Evolutionary conservation across 2,113 vertebrate genomes (phyloP).

Genomic region (Antigone vipio): DNA sequence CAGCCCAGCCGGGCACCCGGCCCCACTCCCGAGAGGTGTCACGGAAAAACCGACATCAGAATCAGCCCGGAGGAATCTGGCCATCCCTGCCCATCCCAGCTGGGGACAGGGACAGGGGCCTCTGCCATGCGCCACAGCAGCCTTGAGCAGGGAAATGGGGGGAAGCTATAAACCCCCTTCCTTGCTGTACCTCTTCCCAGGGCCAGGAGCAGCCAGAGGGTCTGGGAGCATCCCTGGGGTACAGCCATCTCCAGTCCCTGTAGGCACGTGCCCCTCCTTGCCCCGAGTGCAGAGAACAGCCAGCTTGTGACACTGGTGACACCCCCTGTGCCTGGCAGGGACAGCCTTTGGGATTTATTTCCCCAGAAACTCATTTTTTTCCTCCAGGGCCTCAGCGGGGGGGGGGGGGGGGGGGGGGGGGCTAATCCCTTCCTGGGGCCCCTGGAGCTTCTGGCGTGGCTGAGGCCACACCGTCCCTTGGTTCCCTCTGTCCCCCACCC

Average conservation of each 20-base stretch:
- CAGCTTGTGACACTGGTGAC: background rate
- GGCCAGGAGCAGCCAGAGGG: background rate
- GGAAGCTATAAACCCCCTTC: background rate
- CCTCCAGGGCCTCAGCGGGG: background rate
- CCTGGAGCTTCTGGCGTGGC: background rate
- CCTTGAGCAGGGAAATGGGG: background rate
- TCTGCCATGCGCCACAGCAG: background rate
- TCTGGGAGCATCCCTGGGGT: background rate
- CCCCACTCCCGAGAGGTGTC: background rate
- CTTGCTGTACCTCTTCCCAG: background rate
- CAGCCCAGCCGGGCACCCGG: background rate
- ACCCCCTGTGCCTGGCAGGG: background rate
- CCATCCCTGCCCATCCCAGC: background rate
- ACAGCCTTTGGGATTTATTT: background rate
- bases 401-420: background rate
- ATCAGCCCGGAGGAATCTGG: background rate
- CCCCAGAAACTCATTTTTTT: background rate
- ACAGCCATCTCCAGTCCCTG: background rate
- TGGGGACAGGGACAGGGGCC: background rate
- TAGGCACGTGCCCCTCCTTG: fast-evolving
- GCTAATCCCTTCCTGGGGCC: background rate
- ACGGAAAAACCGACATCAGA: constrained; percentile 20
- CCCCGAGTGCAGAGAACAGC: background rate
- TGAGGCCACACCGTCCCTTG: background rate
- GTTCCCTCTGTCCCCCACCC: background rate